These are phyloP conservation scores for Chamaea fasciata DNA, from an alignment of 2,113 vertebrate species.

Conservation along the genomic window DNA sequence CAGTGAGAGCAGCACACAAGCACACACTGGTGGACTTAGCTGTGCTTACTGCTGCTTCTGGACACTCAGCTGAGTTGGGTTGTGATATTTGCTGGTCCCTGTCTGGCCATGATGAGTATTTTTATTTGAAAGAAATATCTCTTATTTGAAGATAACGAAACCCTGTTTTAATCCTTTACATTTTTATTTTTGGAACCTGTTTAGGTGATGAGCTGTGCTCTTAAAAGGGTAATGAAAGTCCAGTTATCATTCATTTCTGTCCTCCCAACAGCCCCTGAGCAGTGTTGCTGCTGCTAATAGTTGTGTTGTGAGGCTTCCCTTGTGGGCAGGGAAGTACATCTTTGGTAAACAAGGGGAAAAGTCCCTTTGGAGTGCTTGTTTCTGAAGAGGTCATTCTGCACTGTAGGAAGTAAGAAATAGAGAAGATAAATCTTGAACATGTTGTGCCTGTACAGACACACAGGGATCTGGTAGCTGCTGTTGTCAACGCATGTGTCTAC, in stretches of 20 bases:
- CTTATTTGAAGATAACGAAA: not conserved
- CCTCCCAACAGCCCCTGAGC: not conserved
- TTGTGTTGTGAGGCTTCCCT: not conserved
- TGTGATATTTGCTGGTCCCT: not conserved
- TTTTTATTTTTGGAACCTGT: not conserved
- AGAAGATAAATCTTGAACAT: not conserved
- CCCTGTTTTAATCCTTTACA: not conserved
- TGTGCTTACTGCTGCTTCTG: not conserved
- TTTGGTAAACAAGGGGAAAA: not conserved
- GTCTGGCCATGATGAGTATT: not conserved
- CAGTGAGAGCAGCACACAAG: not conserved
- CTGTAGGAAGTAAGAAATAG: not conserved
- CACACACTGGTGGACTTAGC: not conserved
- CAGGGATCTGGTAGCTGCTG: not conserved
- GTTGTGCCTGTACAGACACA: not conserved
- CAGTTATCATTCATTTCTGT: not conserved
- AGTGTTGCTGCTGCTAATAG: not conserved
- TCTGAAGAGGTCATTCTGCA: not conserved
- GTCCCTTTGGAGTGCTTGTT: not conserved
- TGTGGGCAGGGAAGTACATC: not conserved
- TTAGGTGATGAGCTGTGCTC: not conserved
- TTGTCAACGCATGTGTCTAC: fast-evolving
- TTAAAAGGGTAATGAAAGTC: not conserved
- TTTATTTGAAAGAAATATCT: not conserved
- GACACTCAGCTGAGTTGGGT: not conserved